Base-by-base conservation (phyloP, 2,888 invertebrate genomes). In the Luperina testacea region DNA sequence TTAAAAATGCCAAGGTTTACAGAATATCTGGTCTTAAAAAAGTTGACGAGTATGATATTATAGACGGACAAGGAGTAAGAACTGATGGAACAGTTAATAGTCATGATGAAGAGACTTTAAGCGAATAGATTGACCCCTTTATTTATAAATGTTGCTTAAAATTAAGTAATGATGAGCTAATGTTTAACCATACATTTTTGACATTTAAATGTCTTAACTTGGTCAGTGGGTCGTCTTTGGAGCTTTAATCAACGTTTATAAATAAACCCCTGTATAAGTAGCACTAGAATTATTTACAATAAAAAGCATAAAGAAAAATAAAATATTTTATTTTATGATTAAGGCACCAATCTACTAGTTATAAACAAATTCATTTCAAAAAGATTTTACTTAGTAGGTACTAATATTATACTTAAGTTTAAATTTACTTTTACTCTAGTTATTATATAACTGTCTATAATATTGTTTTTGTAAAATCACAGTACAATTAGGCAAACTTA, bases 1-100 rank as follows among this genome's bases (percentile, higher is more conserved):
- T 97, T 75, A 95, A 96, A 88, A 96, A 97, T 92, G 97, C 97
- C 5, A 97, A 95, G 87, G 97, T 97, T 1, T 95, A 96, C 65
- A 96, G 95, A 92, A 92, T 97, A 90, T 94, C 96, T 64, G 97
- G 97, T n/a, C 92, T 97, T 5, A 88, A 82, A 64, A 95, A 96
- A 71, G 94, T 95, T 9, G 96, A 95, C 85, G 96, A 97, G 90
- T 97, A 96, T 94, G 95, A 96, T 53, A 96, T 97, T 83, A 89
- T 96, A 73, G 95, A 96, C 32, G 97, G 97, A 59, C 79, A 93
- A 88, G 85, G 92, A 82, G 91, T 91, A 59, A 90, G 87, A 83
- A 53, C 45, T 9, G 32, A 17, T n/a, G 42, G 0, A 69, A 38
- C 38, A 38, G 32, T 27, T 67, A 63, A 70, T 17, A 83, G 77